phyloP scores from a whole-genome alignment of 2,888 invertebrate genomes.

The Trichogramma dendrolimi region DNA sequence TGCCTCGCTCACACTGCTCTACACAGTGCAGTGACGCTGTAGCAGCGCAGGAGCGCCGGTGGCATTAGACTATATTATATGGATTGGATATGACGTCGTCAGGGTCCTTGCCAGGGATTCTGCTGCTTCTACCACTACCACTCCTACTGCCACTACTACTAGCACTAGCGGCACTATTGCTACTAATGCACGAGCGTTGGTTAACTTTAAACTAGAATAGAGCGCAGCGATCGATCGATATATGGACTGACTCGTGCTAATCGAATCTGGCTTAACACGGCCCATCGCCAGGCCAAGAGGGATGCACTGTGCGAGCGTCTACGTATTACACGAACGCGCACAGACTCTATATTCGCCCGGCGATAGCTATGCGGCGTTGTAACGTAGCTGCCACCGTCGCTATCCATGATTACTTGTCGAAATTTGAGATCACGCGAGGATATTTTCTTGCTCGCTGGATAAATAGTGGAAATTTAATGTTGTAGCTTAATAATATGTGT shows the following conservation, averaged over 20 bases:
- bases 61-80: conserved; percentile 33
- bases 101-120: conserved; percentile 41
- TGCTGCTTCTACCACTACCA: conserved; percentile 10
- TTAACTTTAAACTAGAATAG: conserved; percentile 27
- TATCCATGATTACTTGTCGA: too few species aligned
- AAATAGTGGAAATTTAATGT: too few species aligned
- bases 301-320: too few species aligned
- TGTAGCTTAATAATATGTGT: too few species aligned
- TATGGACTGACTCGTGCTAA: conserved; percentile 15
- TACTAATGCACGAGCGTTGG: conserved; percentile 40
- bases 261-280: conserved; percentile 25
- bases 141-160: too few species aligned
- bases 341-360: too few species aligned
- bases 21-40: background rate
- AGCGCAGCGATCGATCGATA: conserved; percentile 11
- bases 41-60: conserved; percentile 23
- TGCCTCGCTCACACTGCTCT: conserved; percentile 17
- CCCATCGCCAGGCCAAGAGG: background rate
- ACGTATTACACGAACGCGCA: too few species aligned
- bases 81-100: conserved; percentile 51
- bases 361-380: too few species aligned
- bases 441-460: too few species aligned
- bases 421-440: too few species aligned
- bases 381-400: too few species aligned
- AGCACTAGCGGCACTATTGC: too few species aligned